These are phyloP conservation scores for Drosophila dunni DNA, from an alignment of 1,140 invertebrate species.

Conservation along the genomic window DNA sequence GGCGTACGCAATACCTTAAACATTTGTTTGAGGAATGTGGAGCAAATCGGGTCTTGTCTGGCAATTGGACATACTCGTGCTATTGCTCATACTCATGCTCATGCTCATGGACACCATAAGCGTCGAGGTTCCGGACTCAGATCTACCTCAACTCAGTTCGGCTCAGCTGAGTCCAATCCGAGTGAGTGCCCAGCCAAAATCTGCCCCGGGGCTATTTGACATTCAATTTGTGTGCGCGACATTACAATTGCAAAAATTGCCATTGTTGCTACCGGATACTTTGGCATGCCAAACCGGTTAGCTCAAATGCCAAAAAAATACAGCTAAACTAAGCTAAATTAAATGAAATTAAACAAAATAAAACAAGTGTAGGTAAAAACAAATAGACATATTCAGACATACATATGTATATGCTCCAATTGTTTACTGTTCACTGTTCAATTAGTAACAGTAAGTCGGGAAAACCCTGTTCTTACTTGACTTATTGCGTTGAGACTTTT, in stretches of 20 bases:
- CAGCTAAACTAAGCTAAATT: slow-evolving; percentile 21
- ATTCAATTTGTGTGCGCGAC: slow-evolving; percentile 77
- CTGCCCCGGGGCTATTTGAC: slow-evolving; percentile 59
- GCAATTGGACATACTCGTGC: slow-evolving; percentile 64
- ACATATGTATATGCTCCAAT: slow-evolving; percentile 10
- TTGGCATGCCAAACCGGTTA: slow-evolving; percentile 56
- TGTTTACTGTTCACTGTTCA: slow-evolving; percentile 15
- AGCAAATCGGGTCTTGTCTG: slow-evolving; percentile 71
- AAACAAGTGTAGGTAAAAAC: neutral
- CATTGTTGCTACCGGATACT: slow-evolving; percentile 80
- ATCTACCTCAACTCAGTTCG: slow-evolving; percentile 15
- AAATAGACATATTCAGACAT: no score
- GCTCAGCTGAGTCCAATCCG: no score
- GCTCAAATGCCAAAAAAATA: slow-evolving; percentile 21
- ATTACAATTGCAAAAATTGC: slow-evolving; percentile 74
- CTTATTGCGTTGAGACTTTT: neutral
- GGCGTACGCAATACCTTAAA: slow-evolving; percentile 44
- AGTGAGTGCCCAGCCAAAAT: slow-evolving; percentile 33
- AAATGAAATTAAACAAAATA: slow-evolving; percentile 24
- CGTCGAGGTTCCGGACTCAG: slow-evolving; percentile 52
- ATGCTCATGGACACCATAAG: slow-evolving; percentile 18
- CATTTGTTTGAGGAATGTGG: slow-evolving; percentile 68
- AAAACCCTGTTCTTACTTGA: slow-evolving; percentile 6
- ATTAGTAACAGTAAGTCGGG: neutral
- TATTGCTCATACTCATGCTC: slow-evolving; percentile 52